Base-by-base conservation (phyloP, 2,113 vertebrate genomes). In the Canis aureus region DNA sequence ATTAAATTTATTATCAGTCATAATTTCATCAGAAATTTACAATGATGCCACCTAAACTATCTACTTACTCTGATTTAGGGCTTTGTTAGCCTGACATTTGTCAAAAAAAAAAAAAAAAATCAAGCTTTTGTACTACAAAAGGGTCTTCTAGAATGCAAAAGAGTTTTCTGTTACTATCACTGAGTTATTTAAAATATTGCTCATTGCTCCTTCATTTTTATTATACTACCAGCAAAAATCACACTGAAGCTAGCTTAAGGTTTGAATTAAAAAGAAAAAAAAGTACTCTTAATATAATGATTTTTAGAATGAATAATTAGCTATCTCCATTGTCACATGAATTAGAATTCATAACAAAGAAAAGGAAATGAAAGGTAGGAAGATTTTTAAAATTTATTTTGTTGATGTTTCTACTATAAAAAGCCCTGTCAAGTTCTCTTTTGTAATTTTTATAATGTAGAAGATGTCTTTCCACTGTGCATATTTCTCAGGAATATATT, bases 271-370 rank as follows among this genome's bases (percentile, higher is more conserved):
- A 15, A 35, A 5, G 78, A 92, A 92, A 89, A 32, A 93, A 78
- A 23, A 94, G 23, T 17, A 43, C 51, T 94, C 66, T 96, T 96
- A 66, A 78, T 66, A 94, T 84, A 81, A 55, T 73, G 87, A 95
- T 92, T 95, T 92, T 76, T 92, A 74, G 49, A 93, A 73, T 82
- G 88, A 94, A 89, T 94, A 97, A 97, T 96, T 96, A 97, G 64
- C 69, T 64, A 71, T 91, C 97, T 91, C 53, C 10, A 89, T 94
- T 95, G 84, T 78, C 69, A 94, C 20, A 71, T 71, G 67, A 66
- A 93, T 92, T 93, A 86, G 55, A 95, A 96, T 96, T 91, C 53
- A 97, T 57, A 95, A 89, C 62, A 96, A 96, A 94, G 91, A 76
- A 90, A 87, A 95, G 62, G 76, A 95, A 87, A 71, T 93, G 81